These are phyloP conservation scores for Spinus olivaceus DNA, from an alignment of 2,797 vertebrate genomes.

Conservation along the genomic window DNA sequence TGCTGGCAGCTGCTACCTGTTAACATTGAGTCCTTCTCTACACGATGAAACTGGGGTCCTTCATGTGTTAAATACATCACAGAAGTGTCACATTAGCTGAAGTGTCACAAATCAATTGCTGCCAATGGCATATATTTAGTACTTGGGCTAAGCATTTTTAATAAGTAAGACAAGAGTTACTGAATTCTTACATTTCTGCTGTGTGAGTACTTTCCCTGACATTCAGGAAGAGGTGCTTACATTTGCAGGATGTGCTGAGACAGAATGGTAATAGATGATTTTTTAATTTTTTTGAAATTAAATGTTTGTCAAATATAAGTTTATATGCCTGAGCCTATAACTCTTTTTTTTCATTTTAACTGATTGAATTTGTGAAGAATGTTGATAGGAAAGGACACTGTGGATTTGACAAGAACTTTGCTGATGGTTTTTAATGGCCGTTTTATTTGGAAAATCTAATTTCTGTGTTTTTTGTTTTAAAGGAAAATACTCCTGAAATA, in stretches of 20 bases:
- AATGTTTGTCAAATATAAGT: not conserved
- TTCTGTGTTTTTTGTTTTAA: not conserved
- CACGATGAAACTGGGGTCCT: not conserved
- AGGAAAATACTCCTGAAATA: not conserved
- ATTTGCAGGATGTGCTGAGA: not conserved
- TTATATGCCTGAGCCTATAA: not conserved
- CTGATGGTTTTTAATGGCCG: not conserved
- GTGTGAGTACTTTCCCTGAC: not conserved
- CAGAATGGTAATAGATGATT: not conserved
- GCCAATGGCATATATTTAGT: not conserved
- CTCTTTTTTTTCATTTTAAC: not conserved
- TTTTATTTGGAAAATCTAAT: not conserved
- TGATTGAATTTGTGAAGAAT: not conserved
- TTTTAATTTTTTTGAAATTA: not conserved
- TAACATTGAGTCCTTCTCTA: not conserved
- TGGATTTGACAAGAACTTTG: not conserved
- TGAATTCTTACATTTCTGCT: slow-evolving; percentile 36
- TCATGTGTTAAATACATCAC: not conserved
- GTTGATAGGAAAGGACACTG: not conserved
- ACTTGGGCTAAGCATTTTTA: not conserved
- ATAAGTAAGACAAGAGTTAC: slow-evolving; percentile 15
- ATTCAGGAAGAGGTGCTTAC: not conserved
- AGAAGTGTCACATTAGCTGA: not conserved
- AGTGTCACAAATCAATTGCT: not conserved
- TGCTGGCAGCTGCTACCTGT: slow-evolving; percentile 13